Evolutionary conservation across 92 coral and sea anemone species (phyloP), one percentile per base, ranked within the genome.

Genomic region (Parazoanthus atlanticus): DNA sequence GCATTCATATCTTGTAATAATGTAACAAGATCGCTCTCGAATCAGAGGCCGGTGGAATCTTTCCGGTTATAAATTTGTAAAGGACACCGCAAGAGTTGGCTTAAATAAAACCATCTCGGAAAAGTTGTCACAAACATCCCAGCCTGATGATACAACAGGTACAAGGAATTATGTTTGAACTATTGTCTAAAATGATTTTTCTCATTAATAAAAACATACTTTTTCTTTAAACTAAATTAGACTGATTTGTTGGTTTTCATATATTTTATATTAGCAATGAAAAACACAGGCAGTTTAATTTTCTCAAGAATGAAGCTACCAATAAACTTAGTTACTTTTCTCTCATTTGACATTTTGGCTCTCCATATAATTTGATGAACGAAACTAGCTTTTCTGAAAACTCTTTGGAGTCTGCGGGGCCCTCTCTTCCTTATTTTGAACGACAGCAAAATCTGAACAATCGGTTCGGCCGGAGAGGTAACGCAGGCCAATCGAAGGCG

Each of bases 61-160:
- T 84, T 84, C 87, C 87, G 87, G 79, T 43, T 12, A 84, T 31
- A 69, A 84, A 84, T 84, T 66, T 71, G 87, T 84, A 69, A 84
- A 84, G 41, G 79, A 43, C 78, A 69, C 87, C 87, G 87, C 86
- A 69, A 41, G 32, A 16, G 11, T 29, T 67, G 40, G 36, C 41
- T 38, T 16, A 49, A 80, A 84, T 84, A 76, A 84, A 46, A 70
- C 79, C 65, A 29, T 49, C 9, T 56, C 47, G 43, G 69, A 79
- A 26, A 54, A 70, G 67, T 43, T 29, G 25, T 40, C n/a, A 9
- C 32, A 64, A 10, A n/a, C 38, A 80, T 56, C 30, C 49, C 31
- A 21, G 12, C 23, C 25, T 67, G n/a, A 33, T 56, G 32, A 30
- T 54, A 56, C 11, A 54, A 17, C 47, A 30, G 38, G 71, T 31